Percentiles rank a stretch among this genome's conserved stretches.
Evolutionary conservation across 2,888 invertebrate genomes (phyloP).

Genomic region (Brachylomia viminalis): DNA sequence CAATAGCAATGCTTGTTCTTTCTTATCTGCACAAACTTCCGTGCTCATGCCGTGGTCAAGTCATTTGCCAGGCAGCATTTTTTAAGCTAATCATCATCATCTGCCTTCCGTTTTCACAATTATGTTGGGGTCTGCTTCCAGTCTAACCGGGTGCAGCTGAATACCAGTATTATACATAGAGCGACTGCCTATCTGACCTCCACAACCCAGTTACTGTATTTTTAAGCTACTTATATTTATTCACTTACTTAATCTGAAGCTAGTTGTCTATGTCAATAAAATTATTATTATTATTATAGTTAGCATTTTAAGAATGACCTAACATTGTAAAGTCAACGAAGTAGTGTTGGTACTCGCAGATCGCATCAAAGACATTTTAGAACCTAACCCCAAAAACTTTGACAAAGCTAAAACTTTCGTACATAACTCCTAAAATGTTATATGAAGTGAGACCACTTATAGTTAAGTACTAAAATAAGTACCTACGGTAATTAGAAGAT

Average conservation of each 20-base stretch:
- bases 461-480: neutral
- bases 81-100: neutral
- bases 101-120: neutral
- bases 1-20: neutral
- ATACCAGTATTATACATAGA: neutral
- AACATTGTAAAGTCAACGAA: conserved; percentile 3
- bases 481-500: neutral
- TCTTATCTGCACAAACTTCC: neutral
- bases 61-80: neutral
- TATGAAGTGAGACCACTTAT: conserved; percentile 2
- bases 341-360: neutral
- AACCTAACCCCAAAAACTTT: conserved; percentile 17
- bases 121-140: neutral
- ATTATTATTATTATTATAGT: too few species aligned
- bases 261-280: too few species aligned
- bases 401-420: conserved; percentile 18
- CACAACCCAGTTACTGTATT: neutral
- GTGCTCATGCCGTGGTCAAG: neutral
- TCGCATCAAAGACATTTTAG: conserved; percentile 36
- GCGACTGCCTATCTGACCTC: neutral
- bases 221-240: neutral
- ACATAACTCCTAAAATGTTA: conserved; percentile 13
- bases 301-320: neutral
- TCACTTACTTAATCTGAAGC: neutral
- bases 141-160: neutral